These are phyloP conservation scores for Hippocampus comes DNA, from an alignment of 2,113 vertebrate species.

Conservation along the genomic window DNA sequence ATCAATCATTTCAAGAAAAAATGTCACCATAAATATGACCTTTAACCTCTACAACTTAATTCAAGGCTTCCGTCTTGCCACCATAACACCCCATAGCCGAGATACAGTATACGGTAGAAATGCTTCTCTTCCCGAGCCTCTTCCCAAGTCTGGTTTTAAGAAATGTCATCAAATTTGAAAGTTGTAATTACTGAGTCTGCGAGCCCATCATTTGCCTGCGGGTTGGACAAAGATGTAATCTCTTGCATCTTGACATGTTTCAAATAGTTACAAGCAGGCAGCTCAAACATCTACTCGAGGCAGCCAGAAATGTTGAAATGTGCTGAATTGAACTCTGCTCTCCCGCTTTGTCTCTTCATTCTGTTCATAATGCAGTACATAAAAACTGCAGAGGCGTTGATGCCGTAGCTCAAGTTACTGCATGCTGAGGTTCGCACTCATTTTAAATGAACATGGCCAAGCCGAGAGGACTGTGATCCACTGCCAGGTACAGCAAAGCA, in stretches of 20 bases:
- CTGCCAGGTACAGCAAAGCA: constrained; percentile 17
- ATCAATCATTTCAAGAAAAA: too few relatives aligned
- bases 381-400: constrained; percentile 1
- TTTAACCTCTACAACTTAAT: too few relatives aligned
- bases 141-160: constrained; percentile 41
- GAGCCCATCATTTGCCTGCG: constrained; percentile 57
- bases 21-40: too few relatives aligned
- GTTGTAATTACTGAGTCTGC: constrained; percentile 62
- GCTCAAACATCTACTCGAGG: constrained; percentile 18
- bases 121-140: constrained; percentile 39
- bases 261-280: constrained; percentile 39
- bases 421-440: constrained; percentile 14
- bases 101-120: too few relatives aligned
- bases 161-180: constrained; percentile 69
- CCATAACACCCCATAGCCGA: too few relatives aligned
- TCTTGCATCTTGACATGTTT: constrained; percentile 65
- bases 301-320: constrained; percentile 25
- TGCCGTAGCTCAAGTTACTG: constrained; percentile 13
- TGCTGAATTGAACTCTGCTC: not conserved
- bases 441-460: constrained; percentile 23
- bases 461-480: constrained; percentile 22
- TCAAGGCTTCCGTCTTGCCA: too few relatives aligned
- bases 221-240: constrained; percentile 46
- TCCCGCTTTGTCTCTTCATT: not conserved
- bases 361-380: constrained; percentile 7